Conservation (phyloP, 2,888 invertebrate species). For the Limnephilus lunatus region DNA sequence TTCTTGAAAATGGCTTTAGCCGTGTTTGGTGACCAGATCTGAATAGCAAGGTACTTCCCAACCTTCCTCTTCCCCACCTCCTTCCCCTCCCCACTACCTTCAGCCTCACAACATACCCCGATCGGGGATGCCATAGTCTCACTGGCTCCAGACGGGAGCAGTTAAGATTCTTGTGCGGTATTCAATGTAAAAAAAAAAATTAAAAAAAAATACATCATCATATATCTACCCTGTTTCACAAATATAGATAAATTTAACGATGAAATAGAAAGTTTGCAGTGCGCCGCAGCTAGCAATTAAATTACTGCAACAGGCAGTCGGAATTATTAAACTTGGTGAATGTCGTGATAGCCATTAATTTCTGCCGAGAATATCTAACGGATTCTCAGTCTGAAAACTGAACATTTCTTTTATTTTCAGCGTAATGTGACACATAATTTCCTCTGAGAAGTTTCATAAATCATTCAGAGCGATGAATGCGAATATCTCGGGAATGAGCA, state of each 20-base stretch:
- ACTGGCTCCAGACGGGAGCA: no score
- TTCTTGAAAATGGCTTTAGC: no score
- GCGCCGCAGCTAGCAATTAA: background rate
- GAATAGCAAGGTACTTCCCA: no score
- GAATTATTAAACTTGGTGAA: background rate
- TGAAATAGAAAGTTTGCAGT: background rate
- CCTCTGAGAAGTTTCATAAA: constrained; percentile 7
- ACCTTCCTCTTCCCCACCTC: no score
- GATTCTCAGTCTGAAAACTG: background rate
- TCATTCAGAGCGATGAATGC: constrained; percentile 19
- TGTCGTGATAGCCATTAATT: background rate
- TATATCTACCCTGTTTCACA: background rate
- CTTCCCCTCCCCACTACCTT: no score
- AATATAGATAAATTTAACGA: background rate
- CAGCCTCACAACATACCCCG: no score
- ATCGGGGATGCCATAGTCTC: no score
- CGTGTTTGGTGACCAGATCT: no score
- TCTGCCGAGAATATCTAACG: background rate
- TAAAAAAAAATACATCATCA: no score
- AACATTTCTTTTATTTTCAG: constrained; percentile 12
- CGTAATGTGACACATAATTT: constrained; percentile 14
- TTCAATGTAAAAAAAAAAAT: no score
- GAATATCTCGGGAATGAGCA: constrained; percentile 13
- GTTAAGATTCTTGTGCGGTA: no score
- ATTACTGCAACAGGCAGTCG: background rate